Conservation (phyloP, 2,113 vertebrate species). For the Girardinichthys multiradiatus region DNA sequence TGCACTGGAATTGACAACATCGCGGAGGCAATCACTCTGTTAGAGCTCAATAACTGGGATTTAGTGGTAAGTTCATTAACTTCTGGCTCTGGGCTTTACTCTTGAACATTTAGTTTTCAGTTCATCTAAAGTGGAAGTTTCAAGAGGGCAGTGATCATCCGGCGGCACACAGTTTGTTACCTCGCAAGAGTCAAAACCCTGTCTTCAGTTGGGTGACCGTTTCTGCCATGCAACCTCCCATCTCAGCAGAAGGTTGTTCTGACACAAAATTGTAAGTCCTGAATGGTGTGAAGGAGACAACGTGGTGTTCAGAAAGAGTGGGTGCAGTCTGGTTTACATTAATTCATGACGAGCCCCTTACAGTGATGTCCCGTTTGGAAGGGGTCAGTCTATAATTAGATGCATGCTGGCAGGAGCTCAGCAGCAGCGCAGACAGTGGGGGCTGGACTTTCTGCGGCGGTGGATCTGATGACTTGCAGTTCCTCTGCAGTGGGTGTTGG, state of each 20-base stretch:
- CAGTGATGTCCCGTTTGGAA: constrained; percentile 34
- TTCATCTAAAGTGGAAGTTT: constrained; percentile 20
- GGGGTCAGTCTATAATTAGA: constrained; percentile 72
- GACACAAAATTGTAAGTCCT: background rate
- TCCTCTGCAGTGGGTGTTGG: constrained; percentile 59
- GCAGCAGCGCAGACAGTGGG: constrained; percentile 56
- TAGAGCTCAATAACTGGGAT: constrained; percentile 99
- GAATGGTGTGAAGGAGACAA: background rate
- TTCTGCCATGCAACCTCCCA: background rate
- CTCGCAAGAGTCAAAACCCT: background rate
- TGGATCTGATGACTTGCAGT: constrained; percentile 80
- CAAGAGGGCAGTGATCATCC: constrained; percentile 17
- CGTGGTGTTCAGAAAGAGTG: background rate
- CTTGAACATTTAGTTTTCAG: constrained; percentile 24
- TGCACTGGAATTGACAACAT: constrained; percentile 99
- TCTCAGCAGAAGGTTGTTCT: background rate
- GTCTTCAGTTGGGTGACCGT: background rate
- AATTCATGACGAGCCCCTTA: constrained; percentile 53
- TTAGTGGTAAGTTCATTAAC: constrained; percentile 93
- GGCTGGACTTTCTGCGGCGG: constrained; percentile 65
- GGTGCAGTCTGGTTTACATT: constrained; percentile 25
- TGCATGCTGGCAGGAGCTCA: constrained; percentile 71
- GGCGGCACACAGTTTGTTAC: constrained; percentile 1
- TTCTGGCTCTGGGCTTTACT: constrained; percentile 28
- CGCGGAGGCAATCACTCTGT: constrained; percentile 97